Percentiles rank a stretch among this genome's conserved stretches.
phyloP scores from a whole-genome alignment of 2,797 vertebrate genomes.

The Gymnopithys bicolor region DNA sequence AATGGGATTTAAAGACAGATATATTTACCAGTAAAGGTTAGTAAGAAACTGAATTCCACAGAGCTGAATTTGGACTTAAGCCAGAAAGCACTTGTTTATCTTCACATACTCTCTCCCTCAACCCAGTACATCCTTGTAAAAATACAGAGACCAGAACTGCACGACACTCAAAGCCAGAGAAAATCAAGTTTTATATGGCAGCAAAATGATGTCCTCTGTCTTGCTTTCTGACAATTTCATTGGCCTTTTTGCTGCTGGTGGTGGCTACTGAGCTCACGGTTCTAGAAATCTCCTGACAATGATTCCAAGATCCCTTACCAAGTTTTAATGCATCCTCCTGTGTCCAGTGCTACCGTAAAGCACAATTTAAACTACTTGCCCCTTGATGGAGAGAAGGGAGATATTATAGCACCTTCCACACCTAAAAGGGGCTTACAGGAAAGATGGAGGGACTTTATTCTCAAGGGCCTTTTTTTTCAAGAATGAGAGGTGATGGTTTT shows the following conservation, averaged over 20 bases:
- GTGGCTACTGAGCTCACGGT: not conserved
- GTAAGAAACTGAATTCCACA: not conserved
- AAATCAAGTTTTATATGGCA: not conserved
- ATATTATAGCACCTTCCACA: not conserved
- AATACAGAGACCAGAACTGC: not conserved
- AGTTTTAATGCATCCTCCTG: not conserved
- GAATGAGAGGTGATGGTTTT: not conserved
- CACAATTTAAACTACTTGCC: not conserved
- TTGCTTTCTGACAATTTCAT: not conserved
- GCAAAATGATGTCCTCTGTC: accelerated
- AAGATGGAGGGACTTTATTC: not conserved
- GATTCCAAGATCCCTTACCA: not conserved
- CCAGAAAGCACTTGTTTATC: not conserved
- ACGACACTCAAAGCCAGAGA: not conserved
- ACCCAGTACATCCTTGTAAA: not conserved
- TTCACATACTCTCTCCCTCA: not conserved
- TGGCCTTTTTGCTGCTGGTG: not conserved
- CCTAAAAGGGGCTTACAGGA: not conserved
- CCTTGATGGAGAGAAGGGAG: not conserved
- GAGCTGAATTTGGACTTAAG: not conserved
- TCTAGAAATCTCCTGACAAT: not conserved
- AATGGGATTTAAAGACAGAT: not conserved
- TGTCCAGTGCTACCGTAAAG: not conserved
- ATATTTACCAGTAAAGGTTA: not conserved
- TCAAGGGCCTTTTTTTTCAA: not conserved